Percentiles rank a stretch among this genome's conserved stretches.
Evolutionary conservation across 1,140 invertebrate species (phyloP).

Genomic region (Drosophila arizonae): DNA sequence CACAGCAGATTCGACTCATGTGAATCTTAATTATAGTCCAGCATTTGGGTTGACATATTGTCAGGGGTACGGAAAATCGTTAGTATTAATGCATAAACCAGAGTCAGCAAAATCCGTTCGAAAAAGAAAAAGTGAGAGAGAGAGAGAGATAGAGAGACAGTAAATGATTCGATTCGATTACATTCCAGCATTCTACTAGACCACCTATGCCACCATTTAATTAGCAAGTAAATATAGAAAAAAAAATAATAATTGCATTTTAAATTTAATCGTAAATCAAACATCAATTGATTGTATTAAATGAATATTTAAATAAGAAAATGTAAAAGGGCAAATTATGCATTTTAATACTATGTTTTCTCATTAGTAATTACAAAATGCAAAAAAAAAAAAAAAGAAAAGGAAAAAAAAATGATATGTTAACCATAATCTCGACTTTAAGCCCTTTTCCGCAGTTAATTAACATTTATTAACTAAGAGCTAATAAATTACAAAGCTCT

Average conservation of each 20-base stretch:
- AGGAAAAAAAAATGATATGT: neutral
- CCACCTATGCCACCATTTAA: neutral
- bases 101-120: neutral
- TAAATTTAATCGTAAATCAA: neutral
- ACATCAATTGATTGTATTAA: neutral
- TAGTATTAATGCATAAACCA: conserved; percentile 13
- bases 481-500: no score
- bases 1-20: conserved; percentile 23
- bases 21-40: conserved; percentile 43
- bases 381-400: no score
- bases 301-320: neutral
- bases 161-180: neutral
- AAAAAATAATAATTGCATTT: neutral
- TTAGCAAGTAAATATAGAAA: neutral
- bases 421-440: neutral
- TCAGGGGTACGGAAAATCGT: conserved; percentile 6
- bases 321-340: neutral
- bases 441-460: neutral
- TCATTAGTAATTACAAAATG: neutral
- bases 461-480: no score
- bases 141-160: neutral
- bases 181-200: neutral
- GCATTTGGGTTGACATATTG: conserved; percentile 40
- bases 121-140: neutral
- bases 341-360: neutral